Percentiles rank a stretch among this genome's conserved stretches.
phyloP scores from a whole-genome alignment of 1,140 invertebrate genomes.

The Antheraea pernyi region DNA sequence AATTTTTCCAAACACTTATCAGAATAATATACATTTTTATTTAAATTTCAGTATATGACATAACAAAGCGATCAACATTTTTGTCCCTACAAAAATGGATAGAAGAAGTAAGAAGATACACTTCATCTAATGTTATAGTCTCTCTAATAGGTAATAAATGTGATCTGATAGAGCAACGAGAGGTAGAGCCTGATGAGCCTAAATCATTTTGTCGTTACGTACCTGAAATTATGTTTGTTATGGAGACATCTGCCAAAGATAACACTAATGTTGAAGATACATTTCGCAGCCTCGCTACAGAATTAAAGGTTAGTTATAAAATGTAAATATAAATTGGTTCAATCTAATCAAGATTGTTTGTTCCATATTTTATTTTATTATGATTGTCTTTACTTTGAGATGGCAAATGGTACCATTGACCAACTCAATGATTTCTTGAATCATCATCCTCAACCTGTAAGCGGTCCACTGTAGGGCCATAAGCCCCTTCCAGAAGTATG shows the following conservation, averaged over 20 bases:
- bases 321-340: no score
- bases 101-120: constrained; percentile 95
- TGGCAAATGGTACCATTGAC: no score
- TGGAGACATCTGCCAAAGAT: constrained; percentile 96
- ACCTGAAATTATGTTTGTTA: constrained; percentile 89
- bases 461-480: no score
- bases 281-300: constrained; percentile 92
- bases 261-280: constrained; percentile 96
- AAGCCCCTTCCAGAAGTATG: no score
- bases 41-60: constrained; percentile 92
- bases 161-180: constrained; percentile 89
- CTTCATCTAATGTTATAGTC: constrained; percentile 93
- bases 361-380: no score
- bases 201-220: constrained; percentile 91
- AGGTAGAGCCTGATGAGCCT: constrained; percentile 92
- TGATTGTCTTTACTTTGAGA: no score
- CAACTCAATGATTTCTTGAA: no score
- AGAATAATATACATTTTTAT: background rate
- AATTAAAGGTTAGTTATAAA: constrained; percentile 85
- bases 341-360: no score
- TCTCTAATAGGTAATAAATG: constrained; percentile 96
- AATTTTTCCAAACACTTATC: background rate
- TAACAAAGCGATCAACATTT: constrained; percentile 94
- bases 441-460: no score
- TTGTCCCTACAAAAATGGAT: constrained; percentile 95